Base-by-base conservation (phyloP, 2,888 invertebrate genomes). In the Bhutanitis thaidina region DNA sequence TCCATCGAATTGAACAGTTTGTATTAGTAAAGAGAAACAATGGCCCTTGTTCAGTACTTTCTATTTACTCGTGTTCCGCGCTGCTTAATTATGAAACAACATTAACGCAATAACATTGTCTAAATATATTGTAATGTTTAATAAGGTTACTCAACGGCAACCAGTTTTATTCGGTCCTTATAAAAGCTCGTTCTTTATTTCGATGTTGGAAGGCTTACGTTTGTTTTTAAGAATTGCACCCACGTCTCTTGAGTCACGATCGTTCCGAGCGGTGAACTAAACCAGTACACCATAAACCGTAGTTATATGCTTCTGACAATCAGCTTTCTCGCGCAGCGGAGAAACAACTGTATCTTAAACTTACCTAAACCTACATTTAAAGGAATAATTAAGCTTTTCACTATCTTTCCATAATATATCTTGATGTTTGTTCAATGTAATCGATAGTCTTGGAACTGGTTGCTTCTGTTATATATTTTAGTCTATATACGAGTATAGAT, bases 221-320 rank as follows among this genome's bases (percentile, higher is more conserved):
- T 13, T 48, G 41, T 48, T 41, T 47, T 41, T 16, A 15, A 20
- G n/a, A 13, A 41, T 48, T 13, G 15, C 37, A 16, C 48, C 41
- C 48, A 41, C 41, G 41, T 35, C 35, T 9, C 62, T 60, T 77
- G 74, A 76, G 62, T 78, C 77, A 77, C 66, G 65, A 62, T 29
- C 38, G 39, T 7, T 35, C 39, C 12, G 12, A 12, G 52, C 47
- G 41, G 49, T 37, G 40, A 62, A 64, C 56, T 56, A 61, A 64
- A 62, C 63, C 55, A 60, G 61, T 59, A 60, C 58, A 51, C 46
- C 49, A 57, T 55, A 56, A 57, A 59, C 39, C 54, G 49, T 57
- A 49, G 52, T 51, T 59, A 56, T 59, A 27, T 45, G 40, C 47
- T 55, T 52, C 57, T 59, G 56, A 57, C 60, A 59, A 55, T 49